Conservation (phyloP, 2,113 vertebrate species). For the Thomomys bottae region DNA sequence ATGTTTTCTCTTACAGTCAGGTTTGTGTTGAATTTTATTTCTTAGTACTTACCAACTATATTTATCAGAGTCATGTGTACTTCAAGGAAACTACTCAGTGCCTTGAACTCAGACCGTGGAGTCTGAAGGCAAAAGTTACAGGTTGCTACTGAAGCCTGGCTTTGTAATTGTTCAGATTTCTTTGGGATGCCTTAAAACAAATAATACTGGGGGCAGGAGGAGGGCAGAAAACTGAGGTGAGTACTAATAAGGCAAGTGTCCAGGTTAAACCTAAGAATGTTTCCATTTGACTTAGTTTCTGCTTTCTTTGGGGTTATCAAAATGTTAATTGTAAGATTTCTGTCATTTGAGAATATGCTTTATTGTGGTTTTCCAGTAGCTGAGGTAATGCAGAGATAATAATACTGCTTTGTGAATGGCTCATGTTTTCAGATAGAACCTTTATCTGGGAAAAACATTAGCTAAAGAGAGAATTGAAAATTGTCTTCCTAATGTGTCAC, state of each 20-base stretch:
- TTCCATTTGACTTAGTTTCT: conserved; percentile 76
- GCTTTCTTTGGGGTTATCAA: conserved; percentile 68
- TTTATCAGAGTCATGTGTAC: conserved; percentile 57
- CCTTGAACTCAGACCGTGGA: background rate
- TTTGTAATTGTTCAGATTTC: background rate
- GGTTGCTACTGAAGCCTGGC: conserved; percentile 49
- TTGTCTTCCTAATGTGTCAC: background rate
- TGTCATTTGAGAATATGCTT: conserved; percentile 23
- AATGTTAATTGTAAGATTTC: conserved; percentile 27
- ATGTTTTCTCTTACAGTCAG: conserved; percentile 41
- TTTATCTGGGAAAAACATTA: conserved; percentile 59
- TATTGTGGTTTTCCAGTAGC: background rate
- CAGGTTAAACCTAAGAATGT: conserved; percentile 11
- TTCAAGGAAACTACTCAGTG: conserved; percentile 50
- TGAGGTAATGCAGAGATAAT: background rate
- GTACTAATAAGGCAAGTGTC: conserved; percentile 56
- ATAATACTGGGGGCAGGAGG: conserved; percentile 59
- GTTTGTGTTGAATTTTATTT: conserved; percentile 53
- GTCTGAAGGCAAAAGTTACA: conserved; percentile 64
- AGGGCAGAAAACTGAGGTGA: conserved; percentile 64
- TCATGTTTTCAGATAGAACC: conserved; percentile 49
- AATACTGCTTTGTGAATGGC: conserved; percentile 25
- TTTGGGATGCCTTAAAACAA: conserved; percentile 72
- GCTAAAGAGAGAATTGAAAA: conserved; percentile 51
- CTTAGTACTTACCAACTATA: conserved; percentile 58